These are phyloP conservation scores for Leptothorax acervorum DNA, from an alignment of 2,888 invertebrate genomes.

Conservation along the genomic window DNA sequence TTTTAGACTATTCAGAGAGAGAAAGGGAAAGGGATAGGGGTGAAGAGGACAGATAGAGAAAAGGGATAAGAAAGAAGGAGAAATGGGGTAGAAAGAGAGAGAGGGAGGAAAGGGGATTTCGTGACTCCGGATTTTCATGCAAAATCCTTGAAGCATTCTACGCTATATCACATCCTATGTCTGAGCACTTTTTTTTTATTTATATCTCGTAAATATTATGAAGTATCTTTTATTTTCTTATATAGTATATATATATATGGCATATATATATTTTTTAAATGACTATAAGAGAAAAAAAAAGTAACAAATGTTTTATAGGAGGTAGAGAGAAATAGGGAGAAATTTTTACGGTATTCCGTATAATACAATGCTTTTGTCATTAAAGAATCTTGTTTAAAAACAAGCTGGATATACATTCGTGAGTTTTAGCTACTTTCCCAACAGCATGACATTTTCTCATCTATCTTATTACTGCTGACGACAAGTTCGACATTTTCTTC, in stretches of 20 bases:
- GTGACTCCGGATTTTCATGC: constrained; percentile 77
- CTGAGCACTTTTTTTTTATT: constrained; percentile 78
- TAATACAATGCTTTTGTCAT: constrained; percentile 46
- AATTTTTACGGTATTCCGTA: constrained; percentile 56
- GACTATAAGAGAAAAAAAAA: constrained; percentile 50
- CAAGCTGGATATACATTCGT: constrained; percentile 39
- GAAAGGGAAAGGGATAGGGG: neutral
- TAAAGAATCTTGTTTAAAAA: constrained; percentile 30
- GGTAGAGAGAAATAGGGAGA: constrained; percentile 67
- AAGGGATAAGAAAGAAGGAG: constrained; percentile 3
- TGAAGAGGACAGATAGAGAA: neutral
- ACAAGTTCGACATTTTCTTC: constrained; percentile 19
- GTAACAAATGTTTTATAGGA: constrained; percentile 63
- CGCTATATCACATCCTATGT: constrained; percentile 84
- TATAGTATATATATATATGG: constrained; percentile 58
- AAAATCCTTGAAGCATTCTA: constrained; percentile 82
- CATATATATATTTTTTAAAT: constrained; percentile 49
- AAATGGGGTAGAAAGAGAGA: constrained; percentile 33
- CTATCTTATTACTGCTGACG: neutral
- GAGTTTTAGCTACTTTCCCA: constrained; percentile 65
- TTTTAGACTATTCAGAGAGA: constrained; percentile 55
- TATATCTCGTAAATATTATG: constrained; percentile 64
- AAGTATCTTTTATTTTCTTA: constrained; percentile 56
- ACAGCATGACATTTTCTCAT: constrained; percentile 81
- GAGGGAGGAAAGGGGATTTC: constrained; percentile 57